phyloP scores from a whole-genome alignment of 2,888 invertebrate genomes.

The Imbricaverruca yamaguchii region DNA sequence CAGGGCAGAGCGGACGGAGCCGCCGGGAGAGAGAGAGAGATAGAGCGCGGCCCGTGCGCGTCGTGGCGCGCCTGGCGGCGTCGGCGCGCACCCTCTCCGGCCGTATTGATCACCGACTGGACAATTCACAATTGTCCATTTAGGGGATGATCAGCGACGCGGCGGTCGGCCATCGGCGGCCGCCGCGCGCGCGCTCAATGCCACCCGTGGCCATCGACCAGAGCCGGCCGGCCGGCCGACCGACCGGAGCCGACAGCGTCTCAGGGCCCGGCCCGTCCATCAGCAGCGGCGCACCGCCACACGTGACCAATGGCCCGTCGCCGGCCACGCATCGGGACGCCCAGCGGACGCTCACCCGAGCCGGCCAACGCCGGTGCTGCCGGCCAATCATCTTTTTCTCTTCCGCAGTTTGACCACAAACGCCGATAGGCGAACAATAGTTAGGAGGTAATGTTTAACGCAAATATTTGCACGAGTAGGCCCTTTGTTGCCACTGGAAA shows the following conservation, averaged over 20 bases:
- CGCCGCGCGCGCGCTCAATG: neutral
- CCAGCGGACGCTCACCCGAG: no score
- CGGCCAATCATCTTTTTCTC: no score
- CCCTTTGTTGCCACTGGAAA: no score
- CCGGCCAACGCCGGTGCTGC: no score
- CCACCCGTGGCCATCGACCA: neutral
- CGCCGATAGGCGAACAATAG: no score
- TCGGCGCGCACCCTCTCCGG: neutral
- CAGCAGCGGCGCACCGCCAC: neutral
- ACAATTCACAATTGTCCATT: conserved; percentile 17
- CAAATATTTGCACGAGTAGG: no score
- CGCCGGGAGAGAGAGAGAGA: neutral
- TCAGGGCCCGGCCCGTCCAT: conserved; percentile 4
- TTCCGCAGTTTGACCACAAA: no score
- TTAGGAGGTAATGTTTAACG: no score
- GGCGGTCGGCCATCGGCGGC: neutral
- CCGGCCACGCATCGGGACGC: no score
- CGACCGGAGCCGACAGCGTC: neutral
- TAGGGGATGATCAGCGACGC: conserved; percentile 3
- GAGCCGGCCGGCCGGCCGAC: neutral
- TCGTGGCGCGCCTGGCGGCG: neutral
- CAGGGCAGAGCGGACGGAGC: neutral
- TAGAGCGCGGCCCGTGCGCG: no score
- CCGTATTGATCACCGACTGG: conserved; percentile 10
- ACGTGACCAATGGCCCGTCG: conserved; percentile 7